Evolutionary conservation across 2,797 vertebrate species (phyloP).

Genomic region (Enteromius unitaeniatus): DNA sequence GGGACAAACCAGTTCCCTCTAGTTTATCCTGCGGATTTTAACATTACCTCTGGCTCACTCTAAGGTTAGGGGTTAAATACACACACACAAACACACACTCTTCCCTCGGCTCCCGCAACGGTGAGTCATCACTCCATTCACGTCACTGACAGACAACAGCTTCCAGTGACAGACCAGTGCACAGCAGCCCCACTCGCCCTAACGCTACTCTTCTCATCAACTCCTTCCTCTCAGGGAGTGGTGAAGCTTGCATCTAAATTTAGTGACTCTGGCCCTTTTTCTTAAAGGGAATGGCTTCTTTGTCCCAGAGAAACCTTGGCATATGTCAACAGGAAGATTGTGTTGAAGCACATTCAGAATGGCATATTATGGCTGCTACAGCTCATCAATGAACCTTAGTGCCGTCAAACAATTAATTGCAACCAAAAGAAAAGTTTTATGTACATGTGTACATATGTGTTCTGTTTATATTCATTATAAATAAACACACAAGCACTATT

Average conservation of each 20-base stretch:
- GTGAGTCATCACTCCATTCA: constrained; percentile 84
- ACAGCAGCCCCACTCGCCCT: constrained; percentile 74
- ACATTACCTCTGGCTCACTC: constrained; percentile 47
- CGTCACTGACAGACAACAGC: constrained; percentile 81
- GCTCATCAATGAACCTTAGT: background rate
- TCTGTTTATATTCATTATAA: too few relatives aligned
- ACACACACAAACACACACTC: constrained; percentile 55
- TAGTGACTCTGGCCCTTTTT: constrained; percentile 33
- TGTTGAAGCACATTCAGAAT: constrained; percentile 1
- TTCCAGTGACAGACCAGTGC: constrained; percentile 80
- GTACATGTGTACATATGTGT: too few relatives aligned
- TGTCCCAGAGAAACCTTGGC: constrained; percentile 24
- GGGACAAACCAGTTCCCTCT: constrained; percentile 42
- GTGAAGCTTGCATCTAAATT: constrained; percentile 58
- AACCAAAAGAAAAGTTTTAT: too few relatives aligned
- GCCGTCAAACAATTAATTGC: too few relatives aligned
- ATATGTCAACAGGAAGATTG: constrained; percentile 29
- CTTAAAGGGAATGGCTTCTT: constrained; percentile 14
- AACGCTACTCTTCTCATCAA: constrained; percentile 72
- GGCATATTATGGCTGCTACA: background rate
- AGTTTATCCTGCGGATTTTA: constrained; percentile 44
- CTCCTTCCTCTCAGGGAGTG: constrained; percentile 61
- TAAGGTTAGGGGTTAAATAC: constrained; percentile 66
- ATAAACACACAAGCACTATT: too few relatives aligned
- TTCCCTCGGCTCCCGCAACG: constrained; percentile 68